phyloP scores from a whole-genome alignment of 2,113 vertebrate genomes.

The Boulengeromyrus knoepffleri region DNA sequence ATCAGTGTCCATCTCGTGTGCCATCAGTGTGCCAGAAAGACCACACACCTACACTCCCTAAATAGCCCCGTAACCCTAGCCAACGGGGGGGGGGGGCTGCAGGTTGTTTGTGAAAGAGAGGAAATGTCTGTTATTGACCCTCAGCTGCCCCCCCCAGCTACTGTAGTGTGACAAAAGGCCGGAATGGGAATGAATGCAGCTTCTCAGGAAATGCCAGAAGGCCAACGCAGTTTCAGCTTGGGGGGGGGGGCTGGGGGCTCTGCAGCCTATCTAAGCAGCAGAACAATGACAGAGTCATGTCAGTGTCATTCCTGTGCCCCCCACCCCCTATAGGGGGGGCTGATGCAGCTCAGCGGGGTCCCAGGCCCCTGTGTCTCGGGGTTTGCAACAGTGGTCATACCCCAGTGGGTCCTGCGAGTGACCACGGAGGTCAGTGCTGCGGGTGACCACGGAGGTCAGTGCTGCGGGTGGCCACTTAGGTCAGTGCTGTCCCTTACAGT shows the following conservation, averaged over 20 bases:
- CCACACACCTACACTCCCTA: neutral
- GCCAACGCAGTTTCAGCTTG: neutral
- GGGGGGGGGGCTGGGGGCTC: neutral
- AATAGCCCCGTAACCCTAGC: neutral
- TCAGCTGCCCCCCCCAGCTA: neutral
- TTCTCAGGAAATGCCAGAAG: neutral
- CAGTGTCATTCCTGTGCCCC: neutral
- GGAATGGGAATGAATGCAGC: neutral
- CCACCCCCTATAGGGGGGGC: neutral
- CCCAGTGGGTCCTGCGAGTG: neutral
- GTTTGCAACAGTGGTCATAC: neutral
- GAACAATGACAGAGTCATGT: neutral
- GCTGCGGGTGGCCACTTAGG: no score
- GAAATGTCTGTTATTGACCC: neutral
- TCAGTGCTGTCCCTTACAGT: neutral
- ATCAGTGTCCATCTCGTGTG: neutral
- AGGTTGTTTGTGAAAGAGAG: neutral
- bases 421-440: neutral
- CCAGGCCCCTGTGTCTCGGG: neutral
- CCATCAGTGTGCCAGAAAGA: neutral
- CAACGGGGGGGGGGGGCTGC: neutral
- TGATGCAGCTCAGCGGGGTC: neutral
- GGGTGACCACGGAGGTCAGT: no score
- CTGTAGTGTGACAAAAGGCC: slow-evolving; percentile 2
- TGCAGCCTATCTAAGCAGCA: neutral